Base-by-base conservation (phyloP, 1,140 invertebrate species). In the Bombyx mandarina region DNA sequence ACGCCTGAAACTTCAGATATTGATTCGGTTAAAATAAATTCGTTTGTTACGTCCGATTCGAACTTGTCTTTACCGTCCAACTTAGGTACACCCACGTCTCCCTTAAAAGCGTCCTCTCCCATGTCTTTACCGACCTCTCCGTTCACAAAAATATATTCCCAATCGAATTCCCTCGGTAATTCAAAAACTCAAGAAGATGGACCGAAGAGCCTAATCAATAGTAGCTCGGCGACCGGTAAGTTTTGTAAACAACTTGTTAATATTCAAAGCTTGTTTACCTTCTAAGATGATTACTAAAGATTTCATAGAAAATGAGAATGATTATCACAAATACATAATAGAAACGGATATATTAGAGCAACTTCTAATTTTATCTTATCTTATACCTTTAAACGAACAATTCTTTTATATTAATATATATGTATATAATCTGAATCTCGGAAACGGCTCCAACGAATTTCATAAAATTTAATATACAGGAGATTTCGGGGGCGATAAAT, bases 141-240 rank as follows among this genome's bases (percentile, higher is more conserved):
- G 50, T 79, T 78, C 49, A 62, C 56, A 49, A 83, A 75, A 54
- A 65, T 62, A 42, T 55, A 68, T 45, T 59, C 69, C 6, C 68
- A 74, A 52, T 69, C 35, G 67, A 69, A 65, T 69, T 69, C 54
- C 55, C 71, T 58, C 67, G 67, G 51, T 58, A 77, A 52, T 61
- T 69, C 45, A 58, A 57, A 68, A 64, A 35, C 66, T 67, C 43
- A 56, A 64, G 50, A 66, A 54, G 59, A 48, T 43, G n/a, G 60
- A 52, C 61, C 66, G 43, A 75, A 72, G 55, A 57, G 65, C 8
- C 47, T 69, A 9, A 52, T 71, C 56, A 79, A 77, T 57, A 54
- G 72, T 22, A 77, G 79, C 18, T 86, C 83, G 2, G 79, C 83
- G 58, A 86, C 83, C n/a, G 83, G 83, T 86, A 72, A 76, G 81